phyloP scores from a whole-genome alignment of 2,888 invertebrate species.

The Selenia dentaria region DNA sequence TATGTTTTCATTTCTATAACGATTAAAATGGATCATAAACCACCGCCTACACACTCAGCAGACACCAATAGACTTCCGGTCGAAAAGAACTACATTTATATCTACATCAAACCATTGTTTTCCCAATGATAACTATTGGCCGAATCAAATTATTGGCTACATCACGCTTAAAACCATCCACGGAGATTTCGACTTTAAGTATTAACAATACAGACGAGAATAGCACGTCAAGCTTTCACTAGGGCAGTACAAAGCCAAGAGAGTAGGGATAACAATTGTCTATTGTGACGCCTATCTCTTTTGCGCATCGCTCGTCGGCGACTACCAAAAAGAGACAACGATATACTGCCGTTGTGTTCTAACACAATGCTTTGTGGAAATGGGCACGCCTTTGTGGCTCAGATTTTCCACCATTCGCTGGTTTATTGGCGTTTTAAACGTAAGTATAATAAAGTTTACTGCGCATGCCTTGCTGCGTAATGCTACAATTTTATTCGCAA shows the following conservation, averaged over 20 bases:
- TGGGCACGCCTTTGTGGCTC: conserved; percentile 64
- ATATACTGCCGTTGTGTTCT: conserved; percentile 47
- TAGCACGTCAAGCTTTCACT: conserved; percentile 48
- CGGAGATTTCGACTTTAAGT: conserved; percentile 42
- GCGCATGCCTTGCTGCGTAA: conserved; percentile 58
- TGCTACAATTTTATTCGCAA: conserved; percentile 18
- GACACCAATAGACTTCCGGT: conserved; percentile 55
- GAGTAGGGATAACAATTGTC: conserved; percentile 82
- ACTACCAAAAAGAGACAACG: conserved; percentile 57
- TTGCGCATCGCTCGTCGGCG: conserved; percentile 64
- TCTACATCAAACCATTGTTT: conserved; percentile 70
- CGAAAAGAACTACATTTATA: conserved; percentile 53
- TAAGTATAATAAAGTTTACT: conserved; percentile 40
- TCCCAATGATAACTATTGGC: conserved; percentile 72
- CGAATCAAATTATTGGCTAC: conserved; percentile 79
- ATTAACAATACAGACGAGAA: conserved; percentile 38
- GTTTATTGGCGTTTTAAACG: conserved; percentile 46
- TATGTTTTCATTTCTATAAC: conserved; percentile 26
- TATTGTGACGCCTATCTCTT: conserved; percentile 81
- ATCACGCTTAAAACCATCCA: conserved; percentile 38
- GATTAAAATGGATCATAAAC: conserved; percentile 23
- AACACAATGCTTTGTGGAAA: conserved; percentile 66
- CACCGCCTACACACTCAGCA: conserved; percentile 48
- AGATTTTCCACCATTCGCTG: conserved; percentile 74
- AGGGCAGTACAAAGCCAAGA: conserved; percentile 57